Percentiles rank a stretch among this genome's conserved stretches.
Conservation (phyloP, 2,888 invertebrate genomes). For the Athalia circularis region DNA sequence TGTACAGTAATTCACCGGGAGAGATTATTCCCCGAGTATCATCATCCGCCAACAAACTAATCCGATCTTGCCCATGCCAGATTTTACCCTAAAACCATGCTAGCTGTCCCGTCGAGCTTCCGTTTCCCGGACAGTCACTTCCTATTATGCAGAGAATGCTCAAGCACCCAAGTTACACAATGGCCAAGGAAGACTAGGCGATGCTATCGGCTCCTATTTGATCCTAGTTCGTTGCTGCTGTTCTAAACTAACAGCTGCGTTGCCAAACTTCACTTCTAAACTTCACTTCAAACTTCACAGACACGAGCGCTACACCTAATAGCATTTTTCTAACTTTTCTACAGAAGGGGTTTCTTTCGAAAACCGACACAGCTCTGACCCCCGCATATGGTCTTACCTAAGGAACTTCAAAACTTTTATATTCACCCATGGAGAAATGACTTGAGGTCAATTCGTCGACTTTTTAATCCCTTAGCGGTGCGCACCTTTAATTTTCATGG, state of each 20-base stretch:
- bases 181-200: conserved; percentile 10
- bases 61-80: conserved; percentile 1
- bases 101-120: conserved; percentile 18
- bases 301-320: too few species aligned
- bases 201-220: conserved; percentile 24
- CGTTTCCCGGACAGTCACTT: conserved; percentile 25
- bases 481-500: too few species aligned
- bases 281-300: too few species aligned
- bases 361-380: too few species aligned
- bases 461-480: too few species aligned
- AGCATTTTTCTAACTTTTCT: too few species aligned
- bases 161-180: conserved; percentile 30
- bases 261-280: too few species aligned
- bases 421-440: too few species aligned
- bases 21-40: conserved; percentile 34
- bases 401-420: too few species aligned
- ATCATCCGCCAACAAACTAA: conserved; percentile 25
- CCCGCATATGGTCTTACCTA: too few species aligned
- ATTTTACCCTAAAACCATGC: not conserved
- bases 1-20: not conserved
- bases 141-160: conserved; percentile 13
- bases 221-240: not conserved
- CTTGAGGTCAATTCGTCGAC: too few species aligned
- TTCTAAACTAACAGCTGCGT: not conserved
- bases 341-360: too few species aligned